These are phyloP conservation scores for Discoglossus pictus DNA, from an alignment of 2,797 vertebrate genomes.

Conservation along the genomic window DNA sequence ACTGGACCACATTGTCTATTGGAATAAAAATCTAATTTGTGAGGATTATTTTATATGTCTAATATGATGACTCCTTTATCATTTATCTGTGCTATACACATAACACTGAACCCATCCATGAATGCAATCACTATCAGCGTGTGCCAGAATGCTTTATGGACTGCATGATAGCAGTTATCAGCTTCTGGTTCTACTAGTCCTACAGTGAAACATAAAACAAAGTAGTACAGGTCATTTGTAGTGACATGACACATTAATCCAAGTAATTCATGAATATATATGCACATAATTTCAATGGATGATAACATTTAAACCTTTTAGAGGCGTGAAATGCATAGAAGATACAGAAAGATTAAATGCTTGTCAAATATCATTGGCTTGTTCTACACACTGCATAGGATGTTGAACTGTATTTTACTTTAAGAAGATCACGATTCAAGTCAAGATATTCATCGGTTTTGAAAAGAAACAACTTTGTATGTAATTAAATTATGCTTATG, in stretches of 20 bases:
- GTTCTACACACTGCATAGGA: slow-evolving; percentile 20
- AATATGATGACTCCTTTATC: slow-evolving; percentile 19
- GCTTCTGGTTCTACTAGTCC: slow-evolving; percentile 5
- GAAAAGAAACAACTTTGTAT: slow-evolving; percentile 11
- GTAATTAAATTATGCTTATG: slow-evolving; percentile 24
- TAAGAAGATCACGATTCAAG: slow-evolving; percentile 20
- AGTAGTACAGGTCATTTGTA: slow-evolving; percentile 8
- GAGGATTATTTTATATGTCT: slow-evolving; percentile 29
- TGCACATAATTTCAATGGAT: slow-evolving; percentile 25
- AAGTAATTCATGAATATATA: slow-evolving; percentile 34
- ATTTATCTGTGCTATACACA: slow-evolving; percentile 23
- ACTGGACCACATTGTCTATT: slow-evolving; percentile 13
- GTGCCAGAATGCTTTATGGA: slow-evolving; percentile 20
- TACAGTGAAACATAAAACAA: slow-evolving; percentile 30
- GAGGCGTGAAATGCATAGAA: slow-evolving; percentile 29
- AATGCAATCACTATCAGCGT: slow-evolving; percentile 15
- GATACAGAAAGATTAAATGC: slow-evolving; percentile 33
- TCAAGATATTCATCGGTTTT: slow-evolving; percentile 12
- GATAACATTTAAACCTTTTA: slow-evolving; percentile 35
- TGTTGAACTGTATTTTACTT: slow-evolving; percentile 23
- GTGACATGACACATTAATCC: slow-evolving; percentile 11
- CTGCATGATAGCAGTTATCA: slow-evolving; percentile 15
- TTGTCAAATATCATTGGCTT: slow-evolving; percentile 11
- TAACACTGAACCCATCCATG: slow-evolving; percentile 9
- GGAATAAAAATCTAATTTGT: slow-evolving; percentile 27